These are phyloP conservation scores for Porites cylindrica DNA, from an alignment of 92 coral and sea anemone genomes.

Conservation along the genomic window DNA sequence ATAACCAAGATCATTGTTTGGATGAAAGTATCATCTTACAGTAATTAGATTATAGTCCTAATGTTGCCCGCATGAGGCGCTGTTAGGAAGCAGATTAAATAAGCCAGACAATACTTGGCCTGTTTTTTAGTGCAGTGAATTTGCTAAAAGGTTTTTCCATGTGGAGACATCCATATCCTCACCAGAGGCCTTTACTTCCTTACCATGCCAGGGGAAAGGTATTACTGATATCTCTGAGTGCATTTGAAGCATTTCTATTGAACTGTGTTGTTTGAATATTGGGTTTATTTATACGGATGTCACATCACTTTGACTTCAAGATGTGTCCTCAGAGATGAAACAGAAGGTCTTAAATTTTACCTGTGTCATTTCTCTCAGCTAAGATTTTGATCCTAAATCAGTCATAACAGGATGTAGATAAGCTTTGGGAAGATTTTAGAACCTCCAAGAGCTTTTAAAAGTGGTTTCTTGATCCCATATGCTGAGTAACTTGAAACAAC, in stretches of 20 bases:
- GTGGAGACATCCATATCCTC: constrained; percentile 95
- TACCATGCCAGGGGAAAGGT: constrained; percentile 92
- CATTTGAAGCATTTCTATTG: constrained; percentile 54
- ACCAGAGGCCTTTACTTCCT: constrained; percentile 84
- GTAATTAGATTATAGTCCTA: constrained; percentile 73
- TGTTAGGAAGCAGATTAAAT: constrained; percentile 80
- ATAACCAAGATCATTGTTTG: constrained; percentile 57
- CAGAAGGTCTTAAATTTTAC: constrained; percentile 72
- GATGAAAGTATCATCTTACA: constrained; percentile 69
- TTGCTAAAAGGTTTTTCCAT: constrained; percentile 71
- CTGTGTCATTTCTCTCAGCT: constrained; percentile 59
- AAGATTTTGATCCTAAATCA: constrained; percentile 44
- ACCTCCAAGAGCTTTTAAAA: constrained; percentile 58
- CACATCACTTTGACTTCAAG: constrained; percentile 78
- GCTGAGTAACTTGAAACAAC: constrained; percentile 85
- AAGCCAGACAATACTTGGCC: constrained; percentile 85
- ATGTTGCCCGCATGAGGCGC: constrained; percentile 82
- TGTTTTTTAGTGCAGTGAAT: constrained; percentile 66
- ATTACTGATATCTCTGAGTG: constrained; percentile 53
- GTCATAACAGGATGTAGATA: constrained; percentile 67
- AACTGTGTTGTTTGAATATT: constrained; percentile 72
- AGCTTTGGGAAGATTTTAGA: constrained; percentile 52
- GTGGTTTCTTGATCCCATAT: constrained; percentile 79
- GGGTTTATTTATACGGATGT: constrained; percentile 82
- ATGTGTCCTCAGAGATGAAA: constrained; percentile 79